These are phyloP conservation scores for Odontothrips loti DNA, from an alignment of 2,888 invertebrate species.

Conservation along the genomic window DNA sequence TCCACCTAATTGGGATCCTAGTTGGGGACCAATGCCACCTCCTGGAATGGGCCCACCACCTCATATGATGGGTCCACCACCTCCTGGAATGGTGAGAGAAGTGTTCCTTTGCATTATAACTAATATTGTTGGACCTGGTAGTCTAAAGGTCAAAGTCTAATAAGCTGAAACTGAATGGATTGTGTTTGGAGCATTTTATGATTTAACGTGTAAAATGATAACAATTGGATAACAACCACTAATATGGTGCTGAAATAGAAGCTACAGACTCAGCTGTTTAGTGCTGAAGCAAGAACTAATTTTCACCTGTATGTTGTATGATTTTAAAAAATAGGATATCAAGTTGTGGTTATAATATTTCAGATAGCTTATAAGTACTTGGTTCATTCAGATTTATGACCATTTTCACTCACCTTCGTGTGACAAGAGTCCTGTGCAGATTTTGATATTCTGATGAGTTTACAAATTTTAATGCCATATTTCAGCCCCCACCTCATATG, in stretches of 20 bases:
- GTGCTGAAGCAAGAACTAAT: neutral
- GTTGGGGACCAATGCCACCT: constrained; percentile 63
- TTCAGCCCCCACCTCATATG: constrained; percentile 45
- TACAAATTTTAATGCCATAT: neutral
- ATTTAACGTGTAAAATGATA: too few relatives aligned
- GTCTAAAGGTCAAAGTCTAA: too few relatives aligned
- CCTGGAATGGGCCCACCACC: constrained; percentile 52
- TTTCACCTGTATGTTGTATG: neutral
- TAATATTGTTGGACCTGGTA: neutral
- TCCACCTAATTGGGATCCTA: constrained; percentile 58
- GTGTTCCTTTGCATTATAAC: neutral
- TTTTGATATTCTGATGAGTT: too few relatives aligned
- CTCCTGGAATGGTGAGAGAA: constrained; percentile 36
- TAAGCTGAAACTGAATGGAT: too few relatives aligned
- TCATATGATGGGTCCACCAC: constrained; percentile 49
- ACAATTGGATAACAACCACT: too few relatives aligned
- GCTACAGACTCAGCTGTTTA: neutral
- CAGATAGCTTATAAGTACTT: too few relatives aligned
- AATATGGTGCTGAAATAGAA: too few relatives aligned
- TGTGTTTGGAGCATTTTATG: neutral
- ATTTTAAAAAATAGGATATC: too few relatives aligned
- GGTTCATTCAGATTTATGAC: too few relatives aligned
- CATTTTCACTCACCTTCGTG: too few relatives aligned
- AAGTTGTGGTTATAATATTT: neutral
- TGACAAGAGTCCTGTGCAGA: neutral